phyloP scores from a whole-genome alignment of 1,140 invertebrate species.

The Bombus superbus region DNA sequence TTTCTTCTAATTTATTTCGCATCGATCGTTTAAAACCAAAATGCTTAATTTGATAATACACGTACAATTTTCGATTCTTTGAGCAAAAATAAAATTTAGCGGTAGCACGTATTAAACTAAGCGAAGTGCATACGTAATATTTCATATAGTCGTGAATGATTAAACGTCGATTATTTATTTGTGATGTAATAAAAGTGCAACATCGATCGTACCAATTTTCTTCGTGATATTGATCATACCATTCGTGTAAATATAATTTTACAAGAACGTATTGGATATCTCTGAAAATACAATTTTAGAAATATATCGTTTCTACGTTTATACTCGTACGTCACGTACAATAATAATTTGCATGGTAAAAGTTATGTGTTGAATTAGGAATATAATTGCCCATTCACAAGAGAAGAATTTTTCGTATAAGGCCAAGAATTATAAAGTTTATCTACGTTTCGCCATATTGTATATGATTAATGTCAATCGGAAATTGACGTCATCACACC shows the following conservation, averaged over 20 bases:
- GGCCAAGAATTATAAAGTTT: not conserved
- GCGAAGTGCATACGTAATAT: too few relatives aligned
- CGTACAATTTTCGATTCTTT: not conserved
- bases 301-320: too few relatives aligned
- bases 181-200: not conserved
- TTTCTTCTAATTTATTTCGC: not conserved
- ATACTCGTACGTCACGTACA: not conserved
- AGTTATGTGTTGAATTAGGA: too few relatives aligned
- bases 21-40: not conserved
- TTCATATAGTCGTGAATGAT: not conserved
- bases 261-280: too few relatives aligned
- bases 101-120: too few relatives aligned
- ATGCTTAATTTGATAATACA: not conserved
- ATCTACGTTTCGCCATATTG: not conserved
- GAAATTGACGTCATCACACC: constrained; percentile 41
- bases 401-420: not conserved
- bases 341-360: not conserved
- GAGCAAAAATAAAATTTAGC: not conserved
- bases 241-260: not conserved
- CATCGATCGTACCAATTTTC: not conserved
- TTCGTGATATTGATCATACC: not conserved
- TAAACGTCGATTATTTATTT: not conserved
- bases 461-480: constrained; percentile 24
- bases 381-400: not conserved
- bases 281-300: too few relatives aligned